phyloP scores from a whole-genome alignment of 2,888 invertebrate species.

The Thera obeliscata region DNA sequence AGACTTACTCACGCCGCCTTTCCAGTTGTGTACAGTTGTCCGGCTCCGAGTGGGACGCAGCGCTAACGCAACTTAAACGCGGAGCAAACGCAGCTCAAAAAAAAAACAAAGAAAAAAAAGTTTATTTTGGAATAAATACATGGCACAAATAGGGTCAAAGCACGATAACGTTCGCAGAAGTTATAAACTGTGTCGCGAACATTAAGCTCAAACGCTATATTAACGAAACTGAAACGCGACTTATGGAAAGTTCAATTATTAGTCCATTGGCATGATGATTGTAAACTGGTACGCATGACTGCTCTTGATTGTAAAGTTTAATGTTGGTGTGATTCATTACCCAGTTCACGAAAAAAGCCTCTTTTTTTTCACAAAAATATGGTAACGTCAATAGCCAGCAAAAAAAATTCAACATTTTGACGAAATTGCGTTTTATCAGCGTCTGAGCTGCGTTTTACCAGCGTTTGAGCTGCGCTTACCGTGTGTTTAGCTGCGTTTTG shows the following conservation, averaged over 20 bases:
- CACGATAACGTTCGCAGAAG: no score
- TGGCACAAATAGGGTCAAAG: no score
- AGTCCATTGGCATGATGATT: neutral
- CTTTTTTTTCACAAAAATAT: no score
- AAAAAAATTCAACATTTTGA: no score
- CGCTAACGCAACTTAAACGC: slow-evolving; percentile 23
- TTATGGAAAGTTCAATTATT: no score
- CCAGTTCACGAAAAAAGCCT: no score
- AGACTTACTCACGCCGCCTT: slow-evolving; percentile 45
- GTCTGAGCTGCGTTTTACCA: neutral
- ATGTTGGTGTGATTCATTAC: neutral
- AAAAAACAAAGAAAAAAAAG: no score
- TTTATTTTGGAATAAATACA: no score
- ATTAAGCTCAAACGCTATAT: slow-evolving; percentile 6
- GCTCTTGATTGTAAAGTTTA: neutral
- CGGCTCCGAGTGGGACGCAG: slow-evolving; percentile 39
- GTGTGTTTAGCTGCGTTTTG: neutral
- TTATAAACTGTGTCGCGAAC: no score
- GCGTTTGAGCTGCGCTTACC: slow-evolving; percentile 4
- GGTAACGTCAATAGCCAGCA: no score
- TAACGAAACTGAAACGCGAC: neutral
- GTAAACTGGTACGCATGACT: neutral
- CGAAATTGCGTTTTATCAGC: neutral
- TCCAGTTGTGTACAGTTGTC: slow-evolving; percentile 46
- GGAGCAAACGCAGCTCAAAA: slow-evolving; percentile 11